Conservation (phyloP, 2,113 vertebrate genomes). For the Pseudorasbora parva region DNA sequence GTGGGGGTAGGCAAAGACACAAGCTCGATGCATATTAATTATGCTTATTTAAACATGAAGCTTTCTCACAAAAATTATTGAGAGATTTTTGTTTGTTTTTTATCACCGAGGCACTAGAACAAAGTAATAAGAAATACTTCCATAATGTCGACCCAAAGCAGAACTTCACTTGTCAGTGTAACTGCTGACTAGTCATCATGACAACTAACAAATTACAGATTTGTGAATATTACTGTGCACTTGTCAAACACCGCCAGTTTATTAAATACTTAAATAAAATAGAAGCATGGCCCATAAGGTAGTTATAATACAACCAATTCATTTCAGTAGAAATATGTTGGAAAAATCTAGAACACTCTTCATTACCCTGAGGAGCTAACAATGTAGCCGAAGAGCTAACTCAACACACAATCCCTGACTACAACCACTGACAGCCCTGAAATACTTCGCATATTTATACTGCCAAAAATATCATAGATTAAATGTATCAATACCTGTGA, state of each 20-base stretch:
- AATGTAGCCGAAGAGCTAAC: conserved; percentile 13
- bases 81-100: too few relatives aligned
- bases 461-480: background rate
- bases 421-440: background rate
- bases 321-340: background rate
- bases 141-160: background rate
- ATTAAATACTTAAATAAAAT: background rate
- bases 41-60: background rate
- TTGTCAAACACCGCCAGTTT: background rate
- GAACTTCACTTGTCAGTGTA: conserved; percentile 2
- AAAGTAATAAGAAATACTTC: background rate
- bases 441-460: background rate
- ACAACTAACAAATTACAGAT: background rate
- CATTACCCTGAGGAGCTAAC: conserved; percentile 30
- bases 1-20: background rate
- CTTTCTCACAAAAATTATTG: background rate
- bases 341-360: conserved; percentile 51
- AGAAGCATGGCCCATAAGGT: background rate
- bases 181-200: background rate
- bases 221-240: background rate
- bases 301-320: background rate
- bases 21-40: background rate
- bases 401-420: background rate
- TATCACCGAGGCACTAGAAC: background rate
- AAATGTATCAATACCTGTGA: conserved; percentile 22